A percentile compares a stretch with the other conserved stretches of the same genome.
These are phyloP conservation scores for Parasteatoda tepidariorum DNA, from an alignment of 1,140 invertebrate species.

Conservation along the genomic window DNA sequence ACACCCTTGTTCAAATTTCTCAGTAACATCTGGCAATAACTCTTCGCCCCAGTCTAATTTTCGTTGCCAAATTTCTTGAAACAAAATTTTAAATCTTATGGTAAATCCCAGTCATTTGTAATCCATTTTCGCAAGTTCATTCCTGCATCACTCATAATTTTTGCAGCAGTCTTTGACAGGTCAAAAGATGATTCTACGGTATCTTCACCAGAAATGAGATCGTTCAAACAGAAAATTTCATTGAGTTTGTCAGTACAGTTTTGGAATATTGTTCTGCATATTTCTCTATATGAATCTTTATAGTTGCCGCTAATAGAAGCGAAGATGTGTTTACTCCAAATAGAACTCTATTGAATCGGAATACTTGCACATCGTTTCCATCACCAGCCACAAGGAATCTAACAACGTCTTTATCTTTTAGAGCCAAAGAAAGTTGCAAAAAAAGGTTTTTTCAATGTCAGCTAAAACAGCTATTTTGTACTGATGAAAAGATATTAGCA, in stretches of 20 bases:
- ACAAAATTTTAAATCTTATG: conserved; percentile 5
- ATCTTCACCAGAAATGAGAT: not conserved
- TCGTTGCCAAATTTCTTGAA: not conserved
- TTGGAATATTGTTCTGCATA: not conserved
- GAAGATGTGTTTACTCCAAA: not conserved
- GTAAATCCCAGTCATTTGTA: not conserved
- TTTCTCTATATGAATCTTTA: not conserved
- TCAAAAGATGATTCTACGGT: not conserved
- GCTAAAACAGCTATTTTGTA: not conserved
- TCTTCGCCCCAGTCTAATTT: not conserved
- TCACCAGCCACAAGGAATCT: not conserved
- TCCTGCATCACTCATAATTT: not conserved
- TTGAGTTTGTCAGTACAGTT: not conserved
- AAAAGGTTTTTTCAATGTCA: not conserved
- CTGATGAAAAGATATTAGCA: not conserved
- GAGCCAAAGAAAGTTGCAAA: not conserved
- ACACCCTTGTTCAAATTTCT: not conserved
- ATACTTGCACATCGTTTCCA: not conserved
- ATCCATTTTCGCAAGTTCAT: not conserved
- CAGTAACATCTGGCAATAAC: not conserved
- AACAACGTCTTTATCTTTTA: not conserved
- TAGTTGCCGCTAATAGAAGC: not conserved
- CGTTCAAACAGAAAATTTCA: not conserved
- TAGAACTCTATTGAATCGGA: not conserved
- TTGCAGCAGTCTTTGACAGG: not conserved